Evolutionary conservation across 2,888 invertebrate species (phyloP).

Genomic region (Eumerus sabulonum): DNA sequence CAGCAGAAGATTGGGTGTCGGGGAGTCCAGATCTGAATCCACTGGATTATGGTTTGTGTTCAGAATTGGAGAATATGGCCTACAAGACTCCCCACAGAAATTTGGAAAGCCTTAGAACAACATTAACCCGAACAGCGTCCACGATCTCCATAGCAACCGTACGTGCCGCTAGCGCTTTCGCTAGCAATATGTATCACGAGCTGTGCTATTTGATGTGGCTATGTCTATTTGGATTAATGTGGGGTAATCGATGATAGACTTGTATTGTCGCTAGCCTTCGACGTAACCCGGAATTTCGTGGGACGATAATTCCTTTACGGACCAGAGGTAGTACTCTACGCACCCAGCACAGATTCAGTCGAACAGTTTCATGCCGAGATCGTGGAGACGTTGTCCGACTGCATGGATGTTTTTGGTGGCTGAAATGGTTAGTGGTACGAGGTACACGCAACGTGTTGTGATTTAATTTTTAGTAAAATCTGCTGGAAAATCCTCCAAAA

Average conservation of each 20-base stretch:
- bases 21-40: conserved; percentile 34
- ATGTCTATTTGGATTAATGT: neutral
- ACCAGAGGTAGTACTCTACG: no score
- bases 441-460: no score
- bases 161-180: neutral
- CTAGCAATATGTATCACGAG: neutral
- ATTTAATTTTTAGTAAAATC: no score
- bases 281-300: no score
- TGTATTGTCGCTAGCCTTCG: no score
- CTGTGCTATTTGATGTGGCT: neutral
- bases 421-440: no score
- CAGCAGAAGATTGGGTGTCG: conserved; percentile 32
- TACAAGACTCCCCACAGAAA: conserved; percentile 31
- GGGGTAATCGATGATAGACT: neutral
- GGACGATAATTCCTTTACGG: no score
- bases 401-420: no score
- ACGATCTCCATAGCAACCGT: conserved; percentile 2
- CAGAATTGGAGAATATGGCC: conserved; percentile 31
- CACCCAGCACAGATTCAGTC: no score
- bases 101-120: conserved; percentile 25
- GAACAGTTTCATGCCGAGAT: no score
- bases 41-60: conserved; percentile 28
- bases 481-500: no score
- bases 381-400: no score
- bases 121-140: conserved; percentile 19